phyloP scores from a whole-genome alignment of 2,888 invertebrate genomes.

The Melipona bicolor region DNA sequence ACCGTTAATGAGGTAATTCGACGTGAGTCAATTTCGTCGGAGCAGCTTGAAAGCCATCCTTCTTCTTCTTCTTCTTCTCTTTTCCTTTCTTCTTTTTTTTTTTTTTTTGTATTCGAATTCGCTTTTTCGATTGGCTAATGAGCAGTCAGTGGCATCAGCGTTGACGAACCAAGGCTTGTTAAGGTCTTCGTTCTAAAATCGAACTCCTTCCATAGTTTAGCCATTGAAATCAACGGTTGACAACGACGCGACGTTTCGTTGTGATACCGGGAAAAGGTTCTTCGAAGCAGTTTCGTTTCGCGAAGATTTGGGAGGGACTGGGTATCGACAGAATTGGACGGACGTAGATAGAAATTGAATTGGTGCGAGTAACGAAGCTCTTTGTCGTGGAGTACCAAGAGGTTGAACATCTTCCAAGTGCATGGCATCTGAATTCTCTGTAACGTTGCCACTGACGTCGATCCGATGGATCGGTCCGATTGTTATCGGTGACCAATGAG shows the following conservation, averaged over 20 bases:
- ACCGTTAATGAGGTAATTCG: slow-evolving; percentile 63
- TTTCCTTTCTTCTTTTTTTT: not conserved
- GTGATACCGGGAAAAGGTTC: not conserved
- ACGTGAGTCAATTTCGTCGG: slow-evolving; percentile 47
- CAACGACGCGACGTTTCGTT: too few species aligned
- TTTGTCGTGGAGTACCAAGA: slow-evolving; percentile 41
- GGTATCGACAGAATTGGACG: not conserved
- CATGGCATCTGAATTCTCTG: slow-evolving; percentile 15
- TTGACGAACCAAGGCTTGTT: slow-evolving; percentile 52
- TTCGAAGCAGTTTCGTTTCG: not conserved
- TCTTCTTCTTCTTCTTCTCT: not conserved
- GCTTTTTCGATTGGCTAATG: slow-evolving; percentile 61
- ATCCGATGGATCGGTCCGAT: slow-evolving; percentile 70
- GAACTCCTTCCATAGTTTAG: not conserved
- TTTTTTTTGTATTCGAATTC: slow-evolving; percentile 34
- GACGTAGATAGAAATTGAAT: not conserved
- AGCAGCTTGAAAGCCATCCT: slow-evolving; percentile 30
- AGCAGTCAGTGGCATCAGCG: slow-evolving; percentile 34
- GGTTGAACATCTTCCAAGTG: slow-evolving; percentile 53
- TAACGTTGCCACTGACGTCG: slow-evolving; percentile 65
- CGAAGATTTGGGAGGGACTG: not conserved
- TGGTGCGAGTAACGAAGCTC: slow-evolving; percentile 7
- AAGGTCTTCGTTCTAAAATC: slow-evolving; percentile 4
- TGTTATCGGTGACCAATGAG: slow-evolving; percentile 75
- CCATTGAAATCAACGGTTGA: not conserved